phyloP scores from a whole-genome alignment of 2,113 vertebrate species.

The Tricholaema leucomelas region DNA sequence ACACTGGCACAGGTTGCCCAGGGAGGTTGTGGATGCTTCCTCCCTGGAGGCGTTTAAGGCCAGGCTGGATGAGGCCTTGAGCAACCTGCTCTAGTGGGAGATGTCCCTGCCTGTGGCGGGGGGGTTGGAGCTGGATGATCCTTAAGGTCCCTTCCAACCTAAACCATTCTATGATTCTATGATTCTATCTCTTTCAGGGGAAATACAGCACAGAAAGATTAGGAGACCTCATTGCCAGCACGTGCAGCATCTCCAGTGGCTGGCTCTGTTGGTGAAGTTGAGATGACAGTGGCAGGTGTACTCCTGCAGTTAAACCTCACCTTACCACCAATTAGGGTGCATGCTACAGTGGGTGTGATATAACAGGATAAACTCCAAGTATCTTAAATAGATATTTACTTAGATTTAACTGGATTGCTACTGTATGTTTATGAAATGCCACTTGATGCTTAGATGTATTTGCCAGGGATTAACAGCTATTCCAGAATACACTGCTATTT shows the following conservation, averaged over 20 bases:
- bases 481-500: slow-evolving; percentile 33
- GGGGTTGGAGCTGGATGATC: no score
- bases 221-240: not conserved
- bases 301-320: not conserved
- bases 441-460: slow-evolving; percentile 53
- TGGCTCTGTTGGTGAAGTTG: not conserved
- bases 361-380: not conserved
- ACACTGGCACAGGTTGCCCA: no score
- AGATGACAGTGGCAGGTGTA: not conserved
- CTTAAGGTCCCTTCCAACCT: no score
- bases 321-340: not conserved
- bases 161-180: no score
- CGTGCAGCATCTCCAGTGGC: not conserved
- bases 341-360: not conserved
- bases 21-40: no score
- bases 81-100: no score
- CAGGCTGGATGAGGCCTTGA: no score
- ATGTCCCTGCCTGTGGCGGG: no score
- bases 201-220: not conserved
- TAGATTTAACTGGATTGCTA: slow-evolving; percentile 13
- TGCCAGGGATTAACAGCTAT: slow-evolving; percentile 40
- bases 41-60: no score
- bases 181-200: not conserved
- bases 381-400: slow-evolving; percentile 45
- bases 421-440: slow-evolving; percentile 56